These are phyloP conservation scores for Ibycter americanus DNA, from an alignment of 2,797 vertebrate species.

Conservation along the genomic window DNA sequence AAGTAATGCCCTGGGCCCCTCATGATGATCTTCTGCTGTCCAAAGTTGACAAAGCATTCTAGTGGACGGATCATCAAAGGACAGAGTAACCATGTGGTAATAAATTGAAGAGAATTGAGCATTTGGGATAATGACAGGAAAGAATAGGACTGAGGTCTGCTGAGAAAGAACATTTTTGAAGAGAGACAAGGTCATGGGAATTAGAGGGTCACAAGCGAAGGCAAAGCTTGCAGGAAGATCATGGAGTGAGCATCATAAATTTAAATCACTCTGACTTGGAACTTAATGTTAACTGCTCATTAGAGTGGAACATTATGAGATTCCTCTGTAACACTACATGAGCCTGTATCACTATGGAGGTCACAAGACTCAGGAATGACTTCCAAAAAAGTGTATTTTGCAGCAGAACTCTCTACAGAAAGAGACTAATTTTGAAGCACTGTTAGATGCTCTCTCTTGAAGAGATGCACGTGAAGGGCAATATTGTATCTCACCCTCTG, in stretches of 20 bases:
- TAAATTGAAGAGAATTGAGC: neutral
- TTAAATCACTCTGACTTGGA: conserved; percentile 1
- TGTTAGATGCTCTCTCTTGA: neutral
- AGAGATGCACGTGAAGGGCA: neutral
- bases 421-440: neutral
- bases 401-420: neutral
- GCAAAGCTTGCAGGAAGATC: conserved; percentile 25
- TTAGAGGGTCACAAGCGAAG: neutral
- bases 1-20: neutral
- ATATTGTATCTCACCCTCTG: neutral
- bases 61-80: neutral
- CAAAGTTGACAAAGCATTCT: neutral
- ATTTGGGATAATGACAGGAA: conserved; percentile 8
- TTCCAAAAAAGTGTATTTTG: neutral
- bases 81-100: neutral
- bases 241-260: conserved; percentile 6
- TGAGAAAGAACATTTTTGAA: conserved; percentile 10
- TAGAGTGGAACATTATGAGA: neutral
- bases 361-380: neutral
- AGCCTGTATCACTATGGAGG: neutral
- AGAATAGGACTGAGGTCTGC: neutral
- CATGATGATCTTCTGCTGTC: neutral
- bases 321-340: neutral
- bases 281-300: neutral
- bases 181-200: conserved; percentile 47